Percentiles rank a stretch among this genome's conserved stretches.
Conservation (phyloP, 2,797 vertebrate species). For the Perodicticus potto region DNA sequence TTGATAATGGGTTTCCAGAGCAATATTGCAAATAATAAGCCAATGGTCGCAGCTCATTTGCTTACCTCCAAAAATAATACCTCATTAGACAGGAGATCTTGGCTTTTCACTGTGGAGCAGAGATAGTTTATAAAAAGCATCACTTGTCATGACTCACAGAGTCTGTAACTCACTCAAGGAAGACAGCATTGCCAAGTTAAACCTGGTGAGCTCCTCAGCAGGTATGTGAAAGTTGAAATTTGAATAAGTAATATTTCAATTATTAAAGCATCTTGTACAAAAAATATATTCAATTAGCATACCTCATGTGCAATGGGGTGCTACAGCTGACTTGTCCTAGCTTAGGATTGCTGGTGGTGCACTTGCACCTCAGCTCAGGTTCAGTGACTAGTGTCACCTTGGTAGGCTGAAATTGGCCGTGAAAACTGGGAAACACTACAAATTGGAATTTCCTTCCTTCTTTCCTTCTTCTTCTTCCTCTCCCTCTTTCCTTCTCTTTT, state of each 20-base stretch:
- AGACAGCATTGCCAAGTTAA: not conserved
- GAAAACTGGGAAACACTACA: not conserved
- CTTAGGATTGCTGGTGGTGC: not conserved
- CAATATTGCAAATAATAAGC: conserved; percentile 77
- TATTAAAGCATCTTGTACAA: not conserved
- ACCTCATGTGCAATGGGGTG: not conserved
- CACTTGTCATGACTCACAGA: not conserved
- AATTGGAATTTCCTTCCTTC: not conserved
- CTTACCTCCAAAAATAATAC: conserved; percentile 68
- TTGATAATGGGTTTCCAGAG: conserved; percentile 70
- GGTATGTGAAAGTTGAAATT: not conserved
- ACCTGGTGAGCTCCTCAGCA: not conserved
- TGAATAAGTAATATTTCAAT: not conserved
- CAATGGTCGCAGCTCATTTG: conserved; percentile 43
- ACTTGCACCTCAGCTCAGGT: not conserved
- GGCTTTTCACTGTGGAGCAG: conserved; percentile 20
- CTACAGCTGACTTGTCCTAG: not conserved
- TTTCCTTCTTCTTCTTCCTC: not conserved
- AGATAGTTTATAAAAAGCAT: conserved; percentile 20
- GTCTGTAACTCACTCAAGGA: conserved; percentile 11
- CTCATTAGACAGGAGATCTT: conserved; percentile 45
- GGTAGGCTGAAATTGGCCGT: not conserved
- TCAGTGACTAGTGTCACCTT: not conserved
- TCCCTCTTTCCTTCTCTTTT: not conserved
- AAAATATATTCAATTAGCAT: not conserved